A percentile compares a stretch with the other conserved stretches of the same genome.
Conservation (phyloP, 2,888 invertebrate genomes). For the Rhodophaea formosa region DNA sequence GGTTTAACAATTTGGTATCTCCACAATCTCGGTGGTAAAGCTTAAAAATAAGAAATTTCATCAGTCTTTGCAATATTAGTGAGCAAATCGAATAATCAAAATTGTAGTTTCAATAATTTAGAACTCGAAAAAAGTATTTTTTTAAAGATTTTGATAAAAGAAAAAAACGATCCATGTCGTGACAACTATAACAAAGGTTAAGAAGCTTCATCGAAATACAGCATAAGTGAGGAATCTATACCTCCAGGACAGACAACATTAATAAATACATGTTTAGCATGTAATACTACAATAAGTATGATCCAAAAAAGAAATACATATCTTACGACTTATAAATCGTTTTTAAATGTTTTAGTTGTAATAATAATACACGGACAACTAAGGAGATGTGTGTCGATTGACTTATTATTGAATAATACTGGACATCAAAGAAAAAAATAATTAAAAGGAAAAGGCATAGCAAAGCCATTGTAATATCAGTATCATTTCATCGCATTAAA, state of each 20-base stretch:
- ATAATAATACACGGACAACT: too few species aligned
- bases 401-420: neutral
- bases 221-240: too few species aligned
- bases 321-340: too few species aligned
- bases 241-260: too few species aligned
- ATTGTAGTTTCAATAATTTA: neutral
- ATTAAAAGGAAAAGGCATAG: neutral
- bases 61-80: conserved; percentile 43
- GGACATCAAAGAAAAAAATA: neutral
- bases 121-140: neutral
- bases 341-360: too few species aligned
- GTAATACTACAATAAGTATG: too few species aligned
- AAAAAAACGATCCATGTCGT: too few species aligned
- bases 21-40: conserved; percentile 43
- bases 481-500: conserved; percentile 17
- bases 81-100: conserved; percentile 31
- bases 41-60: conserved; percentile 23
- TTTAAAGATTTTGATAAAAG: too few species aligned
- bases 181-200: too few species aligned
- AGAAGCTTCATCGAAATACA: too few species aligned
- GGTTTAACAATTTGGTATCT: conserved; percentile 57
- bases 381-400: neutral
- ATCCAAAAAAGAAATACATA: too few species aligned
- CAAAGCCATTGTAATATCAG: neutral
- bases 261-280: too few species aligned